phyloP scores from a whole-genome alignment of 2,113 vertebrate genomes.

The Hypocryptadius cinnamomeus region DNA sequence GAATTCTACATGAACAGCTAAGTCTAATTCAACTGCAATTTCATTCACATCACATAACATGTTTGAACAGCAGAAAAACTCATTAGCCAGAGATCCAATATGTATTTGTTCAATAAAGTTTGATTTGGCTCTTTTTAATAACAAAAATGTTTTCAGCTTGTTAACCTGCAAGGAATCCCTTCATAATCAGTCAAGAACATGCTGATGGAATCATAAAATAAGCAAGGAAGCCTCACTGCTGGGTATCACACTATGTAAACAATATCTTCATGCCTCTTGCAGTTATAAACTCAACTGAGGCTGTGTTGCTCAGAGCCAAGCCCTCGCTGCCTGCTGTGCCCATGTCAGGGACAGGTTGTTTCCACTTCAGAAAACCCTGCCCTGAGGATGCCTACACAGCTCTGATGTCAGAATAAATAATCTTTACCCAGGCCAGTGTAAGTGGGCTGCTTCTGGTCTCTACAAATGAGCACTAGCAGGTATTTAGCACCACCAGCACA shows the following conservation, averaged over 20 bases:
- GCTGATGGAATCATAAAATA: neutral
- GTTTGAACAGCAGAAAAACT: neutral
- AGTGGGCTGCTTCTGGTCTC: neutral
- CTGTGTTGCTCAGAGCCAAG: neutral
- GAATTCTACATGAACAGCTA: neutral
- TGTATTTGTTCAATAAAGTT: neutral
- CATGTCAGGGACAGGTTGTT: neutral
- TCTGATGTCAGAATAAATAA: neutral
- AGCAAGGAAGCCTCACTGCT: neutral
- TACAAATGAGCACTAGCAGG: neutral
- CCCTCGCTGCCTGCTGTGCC: neutral
- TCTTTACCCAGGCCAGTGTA: neutral
- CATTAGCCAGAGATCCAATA: neutral
- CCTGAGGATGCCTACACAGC: neutral
- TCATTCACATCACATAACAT: neutral
- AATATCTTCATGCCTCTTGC: neutral
- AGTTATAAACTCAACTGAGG: neutral
- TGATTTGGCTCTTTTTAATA: neutral
- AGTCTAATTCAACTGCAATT: neutral
- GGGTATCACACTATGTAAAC: neutral
- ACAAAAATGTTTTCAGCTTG: neutral
- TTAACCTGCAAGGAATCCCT: neutral
- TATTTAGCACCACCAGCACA: fast-evolving
- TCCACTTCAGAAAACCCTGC: neutral
- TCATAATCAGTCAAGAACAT: neutral